Evolutionary conservation across 2,888 invertebrate genomes (phyloP).

Genomic region (Drosophila niveifrons): DNA sequence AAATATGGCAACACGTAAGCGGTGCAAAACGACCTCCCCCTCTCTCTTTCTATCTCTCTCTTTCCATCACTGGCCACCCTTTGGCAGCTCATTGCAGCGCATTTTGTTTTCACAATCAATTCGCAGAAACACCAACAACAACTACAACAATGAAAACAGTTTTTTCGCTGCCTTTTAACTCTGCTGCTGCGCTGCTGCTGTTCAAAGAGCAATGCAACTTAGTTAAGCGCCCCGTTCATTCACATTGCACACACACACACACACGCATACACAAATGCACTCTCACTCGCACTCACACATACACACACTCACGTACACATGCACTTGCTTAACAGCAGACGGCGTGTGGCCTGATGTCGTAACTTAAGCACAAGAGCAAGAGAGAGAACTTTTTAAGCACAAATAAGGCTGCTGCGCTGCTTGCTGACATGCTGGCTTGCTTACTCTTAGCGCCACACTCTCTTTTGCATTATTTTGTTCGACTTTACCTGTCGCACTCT

Average conservation of each 20-base stretch:
- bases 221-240: conserved; percentile 71
- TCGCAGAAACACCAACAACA: conserved; percentile 44
- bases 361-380: conserved; percentile 52
- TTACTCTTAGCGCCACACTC: conserved; percentile 52
- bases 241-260: conserved; percentile 59
- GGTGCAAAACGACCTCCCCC: conserved; percentile 34
- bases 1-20: conserved; percentile 82
- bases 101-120: conserved; percentile 74
- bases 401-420: conserved; percentile 12
- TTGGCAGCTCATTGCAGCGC: conserved; percentile 41
- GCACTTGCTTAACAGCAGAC: conserved; percentile 31
- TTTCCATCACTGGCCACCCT: neutral
- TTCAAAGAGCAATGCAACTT: conserved; percentile 62
- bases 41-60: neutral
- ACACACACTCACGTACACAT: conserved; percentile 16
- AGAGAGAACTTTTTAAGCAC: neutral
- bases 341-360: conserved; percentile 74
- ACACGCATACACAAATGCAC: conserved; percentile 23
- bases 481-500: conserved; percentile 69
- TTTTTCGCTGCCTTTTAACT: conserved; percentile 47
- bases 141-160: conserved; percentile 55
- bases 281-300: conserved; percentile 20
- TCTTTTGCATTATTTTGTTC: conserved; percentile 3
- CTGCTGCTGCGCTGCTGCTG: conserved; percentile 17
- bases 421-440: too few relatives aligned